Evolutionary conservation across 1,140 invertebrate genomes (phyloP).

Genomic region (Ostrea edulis): DNA sequence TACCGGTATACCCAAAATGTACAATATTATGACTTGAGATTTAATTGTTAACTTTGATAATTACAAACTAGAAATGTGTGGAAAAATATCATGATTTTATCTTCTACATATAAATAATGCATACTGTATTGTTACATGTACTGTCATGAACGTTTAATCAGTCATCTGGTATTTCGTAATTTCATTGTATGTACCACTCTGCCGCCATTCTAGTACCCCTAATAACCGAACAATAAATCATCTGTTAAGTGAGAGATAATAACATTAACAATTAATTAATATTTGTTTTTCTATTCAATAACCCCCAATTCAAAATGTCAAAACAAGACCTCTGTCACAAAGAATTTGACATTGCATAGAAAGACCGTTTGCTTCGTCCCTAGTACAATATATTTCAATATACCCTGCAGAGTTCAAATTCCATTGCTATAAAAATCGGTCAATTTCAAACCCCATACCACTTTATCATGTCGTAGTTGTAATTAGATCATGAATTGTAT

Average conservation of each 20-base stretch:
- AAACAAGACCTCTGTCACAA: not conserved
- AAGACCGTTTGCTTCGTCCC: not conserved
- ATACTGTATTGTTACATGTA: not conserved
- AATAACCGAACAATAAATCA: conserved; percentile 14
- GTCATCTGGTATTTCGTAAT: not conserved
- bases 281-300: conserved; percentile 30
- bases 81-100: not conserved
- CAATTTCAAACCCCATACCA: conserved; percentile 23
- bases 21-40: too few species aligned
- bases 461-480: not conserved
- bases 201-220: not conserved
- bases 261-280: conserved; percentile 11
- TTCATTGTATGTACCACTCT: not conserved
- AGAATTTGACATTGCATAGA: conserved; percentile 20
- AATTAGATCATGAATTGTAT: conserved; percentile 15
- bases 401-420: not conserved
- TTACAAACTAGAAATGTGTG: not conserved
- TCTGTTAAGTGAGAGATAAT: not conserved
- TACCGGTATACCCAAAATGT: too few species aligned
- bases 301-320: conserved; percentile 13
- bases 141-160: not conserved
- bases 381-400: not conserved
- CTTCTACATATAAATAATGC: not conserved
- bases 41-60: too few species aligned
- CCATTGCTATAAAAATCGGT: conserved; percentile 31